Base-by-base conservation (phyloP, 2,113 vertebrate species). In the Prunella fulvescens region DNA sequence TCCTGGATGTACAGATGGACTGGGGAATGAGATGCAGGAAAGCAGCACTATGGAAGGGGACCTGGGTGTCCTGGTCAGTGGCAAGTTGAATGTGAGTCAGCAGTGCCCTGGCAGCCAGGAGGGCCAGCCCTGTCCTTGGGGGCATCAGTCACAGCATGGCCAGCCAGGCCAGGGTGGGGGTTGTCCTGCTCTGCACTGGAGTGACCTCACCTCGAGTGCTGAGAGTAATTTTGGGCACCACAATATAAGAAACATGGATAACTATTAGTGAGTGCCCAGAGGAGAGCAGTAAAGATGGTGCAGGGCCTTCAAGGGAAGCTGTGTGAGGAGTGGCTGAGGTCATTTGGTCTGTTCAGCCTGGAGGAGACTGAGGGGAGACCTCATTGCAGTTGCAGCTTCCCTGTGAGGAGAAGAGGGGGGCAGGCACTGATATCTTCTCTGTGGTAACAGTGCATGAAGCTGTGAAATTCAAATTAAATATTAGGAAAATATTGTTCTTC, bases 151-250 rank as follows among this genome's bases (percentile, higher is more conserved):
- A 25, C 39, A 81, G 51, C 51, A n/a, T 33, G 0, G 0, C 4
- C 33, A 51, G 69, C 5, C 0, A 0, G 45, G 8, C 10, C 0
- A 74, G 28, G 33, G 16, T 45, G 51, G 31, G 18, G 12, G 45
- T 45, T 81, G 60, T 51, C 28, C 50, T 50, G 29, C 58, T 50
- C 6, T 81, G 56, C 7, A 1, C n/a, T 70, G 28, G 28, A 33
- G 18, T 0, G 1, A 37, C 12, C 39, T 81, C 45, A n/a, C 67
- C 33, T 58, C 0, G 0, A 28, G 29, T 29, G 1, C 5, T 39
- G 16, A 2, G 44, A 9, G 15, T 23, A 45, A 11, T 25, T 74
- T 24, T 2, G 53, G 23, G 13, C 2, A 1, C 39, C 6, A 6
- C 24, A 67, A 3, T 24, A 12, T 7, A n/a, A 37, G 19, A 28